Base-by-base conservation (phyloP, 2,888 invertebrate species). In the Aspidapion aeneum region DNA sequence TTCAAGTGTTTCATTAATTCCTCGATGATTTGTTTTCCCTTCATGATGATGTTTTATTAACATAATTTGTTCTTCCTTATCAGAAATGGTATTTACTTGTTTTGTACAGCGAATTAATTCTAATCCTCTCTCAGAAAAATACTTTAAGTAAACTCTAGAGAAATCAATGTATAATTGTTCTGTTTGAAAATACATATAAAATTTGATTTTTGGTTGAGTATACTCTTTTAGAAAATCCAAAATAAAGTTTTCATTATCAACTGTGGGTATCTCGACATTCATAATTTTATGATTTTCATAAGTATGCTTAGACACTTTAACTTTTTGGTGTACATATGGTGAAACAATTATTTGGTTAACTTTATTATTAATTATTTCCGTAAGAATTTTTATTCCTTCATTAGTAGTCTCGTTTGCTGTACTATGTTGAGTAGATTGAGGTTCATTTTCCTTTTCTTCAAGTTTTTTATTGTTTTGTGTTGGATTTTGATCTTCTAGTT, bases 1-100 rank as follows among this genome's bases (percentile, higher is more conserved):
- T 50, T 60, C 63, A 2, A 48, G 20, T 7, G 63, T 60, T 22
- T 63, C 57, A 22, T 48, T 17, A 9, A 63, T 63, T 35, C 35
- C 63, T 1, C 63, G 48, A 17, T 63, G 63, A 20, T 63, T 63
- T 17, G 55, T 52, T 55, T 62, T 35, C 3, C 58, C 48, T 58
- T 62, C 58, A 20, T 62, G 58, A 49, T 57, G 55, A 48, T 58
- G 17, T 63, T 55, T 63, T 12, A 18, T 59, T 16, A 63, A 54
- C 18, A 63, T 12, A 0, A 55, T 51, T 63, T 63, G 63, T 21
- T 63, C 59, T 52, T 54, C 51, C 57, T 48, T 9, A n/a, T 58
- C 60, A n/a, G 20, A 51, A 18, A 59, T 21, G 3, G 52, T 50
- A 52, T 59, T 52, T 21, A 20, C 17, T 18, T 18, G n/a, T 57